Evolutionary conservation across 2,888 invertebrate genomes (phyloP).

Genomic region (Netelia inedita): DNA sequence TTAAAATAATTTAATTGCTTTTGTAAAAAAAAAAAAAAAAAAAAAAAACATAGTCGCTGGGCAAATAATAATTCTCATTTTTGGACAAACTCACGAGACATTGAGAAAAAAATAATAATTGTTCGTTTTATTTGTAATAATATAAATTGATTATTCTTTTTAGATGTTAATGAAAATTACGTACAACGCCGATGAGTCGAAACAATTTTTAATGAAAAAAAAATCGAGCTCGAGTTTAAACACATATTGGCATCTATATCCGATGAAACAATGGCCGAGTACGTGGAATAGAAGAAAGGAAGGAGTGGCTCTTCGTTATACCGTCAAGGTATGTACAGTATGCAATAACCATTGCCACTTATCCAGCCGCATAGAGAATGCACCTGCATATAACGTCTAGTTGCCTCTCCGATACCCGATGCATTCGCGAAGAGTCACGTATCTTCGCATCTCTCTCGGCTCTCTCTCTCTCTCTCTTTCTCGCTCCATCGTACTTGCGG

Average conservation of each 20-base stretch:
- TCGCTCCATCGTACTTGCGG: too few species aligned
- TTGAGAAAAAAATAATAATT: too few species aligned
- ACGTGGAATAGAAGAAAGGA: constrained; percentile 54
- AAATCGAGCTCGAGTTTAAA: not conserved
- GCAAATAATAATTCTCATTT: too few species aligned
- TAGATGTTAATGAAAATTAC: too few species aligned
- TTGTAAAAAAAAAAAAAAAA: too few species aligned
- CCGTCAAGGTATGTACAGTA: constrained; percentile 22
- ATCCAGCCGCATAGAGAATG: constrained; percentile 17
- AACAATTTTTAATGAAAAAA: not conserved
- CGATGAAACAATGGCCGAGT: constrained; percentile 51
- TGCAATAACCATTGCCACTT: constrained; percentile 51
- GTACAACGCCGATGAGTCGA: not conserved
- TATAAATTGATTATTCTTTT: too few species aligned
- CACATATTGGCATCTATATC: constrained; percentile 1
- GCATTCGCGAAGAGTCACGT: constrained; percentile 26
- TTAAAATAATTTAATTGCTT: too few species aligned
- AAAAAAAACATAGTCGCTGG: too few species aligned
- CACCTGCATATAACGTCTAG: constrained; percentile 37
- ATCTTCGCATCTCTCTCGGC: not conserved
- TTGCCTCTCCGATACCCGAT: constrained; percentile 31
- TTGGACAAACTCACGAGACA: too few species aligned
- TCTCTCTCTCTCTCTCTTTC: not conserved
- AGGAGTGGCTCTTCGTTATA: constrained; percentile 67
- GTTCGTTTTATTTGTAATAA: too few species aligned